A percentile compares a stretch with the other conserved stretches of the same genome.
These are phyloP conservation scores for Crocidura indochinensis DNA, from an alignment of 2,797 vertebrate genomes.

Conservation along the genomic window DNA sequence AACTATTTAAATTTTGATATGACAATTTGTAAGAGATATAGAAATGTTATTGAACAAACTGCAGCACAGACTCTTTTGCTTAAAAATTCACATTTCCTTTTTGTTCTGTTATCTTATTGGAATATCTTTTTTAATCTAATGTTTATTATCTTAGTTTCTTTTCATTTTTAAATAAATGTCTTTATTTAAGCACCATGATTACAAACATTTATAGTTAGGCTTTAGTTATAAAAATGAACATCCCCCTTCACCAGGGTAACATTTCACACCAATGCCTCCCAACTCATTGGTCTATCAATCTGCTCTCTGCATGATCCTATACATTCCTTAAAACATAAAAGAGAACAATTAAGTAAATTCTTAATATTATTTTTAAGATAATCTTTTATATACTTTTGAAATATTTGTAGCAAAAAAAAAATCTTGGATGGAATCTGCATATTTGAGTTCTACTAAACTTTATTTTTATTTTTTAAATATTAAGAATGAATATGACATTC, in stretches of 20 bases:
- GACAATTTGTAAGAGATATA: not conserved
- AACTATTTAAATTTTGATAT: not conserved
- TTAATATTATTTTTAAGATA: not conserved
- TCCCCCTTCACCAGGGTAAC: no score
- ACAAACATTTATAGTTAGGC: no score
- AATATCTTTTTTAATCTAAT: not conserved
- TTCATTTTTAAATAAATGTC: no score
- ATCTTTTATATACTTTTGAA: slow-evolving; percentile 2
- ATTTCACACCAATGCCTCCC: no score
- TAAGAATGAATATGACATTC: not conserved
- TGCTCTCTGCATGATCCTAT: not conserved
- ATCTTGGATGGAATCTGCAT: not conserved
- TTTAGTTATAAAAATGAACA: no score
- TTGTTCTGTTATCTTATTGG: not conserved
- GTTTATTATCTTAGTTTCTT: no score
- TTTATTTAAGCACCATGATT: no score
- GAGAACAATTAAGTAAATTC: no score
- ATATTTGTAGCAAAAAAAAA: not conserved
- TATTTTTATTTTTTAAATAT: not conserved
- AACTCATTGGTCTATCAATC: not conserved
- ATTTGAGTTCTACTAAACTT: not conserved
- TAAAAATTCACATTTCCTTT: not conserved
- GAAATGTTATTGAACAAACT: not conserved
- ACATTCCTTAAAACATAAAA: no score
- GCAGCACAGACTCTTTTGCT: not conserved